These are phyloP conservation scores for rat (Rattus norvegicus) DNA, from an alignment of 2,113 vertebrate species.

Conservation along the genomic window DNA sequence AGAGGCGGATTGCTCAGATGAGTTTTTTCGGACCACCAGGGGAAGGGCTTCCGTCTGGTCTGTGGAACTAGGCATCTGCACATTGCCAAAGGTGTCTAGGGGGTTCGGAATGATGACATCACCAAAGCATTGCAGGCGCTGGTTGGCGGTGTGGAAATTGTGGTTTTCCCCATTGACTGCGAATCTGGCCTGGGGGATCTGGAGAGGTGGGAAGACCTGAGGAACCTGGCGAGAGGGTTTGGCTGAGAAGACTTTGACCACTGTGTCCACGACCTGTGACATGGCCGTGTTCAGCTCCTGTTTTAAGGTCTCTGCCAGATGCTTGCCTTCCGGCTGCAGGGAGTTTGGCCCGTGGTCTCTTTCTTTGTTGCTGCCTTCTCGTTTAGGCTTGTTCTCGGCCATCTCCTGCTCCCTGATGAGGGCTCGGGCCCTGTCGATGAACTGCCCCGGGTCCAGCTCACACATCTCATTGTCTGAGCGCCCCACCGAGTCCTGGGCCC, in stretches of 20 bases:
- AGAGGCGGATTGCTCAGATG: conserved; percentile 91
- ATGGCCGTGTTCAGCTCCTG: conserved; percentile 99
- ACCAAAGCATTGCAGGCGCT: conserved; percentile 97
- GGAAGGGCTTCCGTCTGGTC: conserved; percentile 99
- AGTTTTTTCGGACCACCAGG: conserved; percentile 97
- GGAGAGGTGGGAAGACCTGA: conserved; percentile 94
- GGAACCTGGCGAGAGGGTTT: conserved; percentile 94
- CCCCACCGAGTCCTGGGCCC: conserved; percentile 86
- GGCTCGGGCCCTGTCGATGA: conserved; percentile 94
- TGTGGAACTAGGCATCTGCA: conserved; percentile 91
- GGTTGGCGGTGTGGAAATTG: conserved; percentile 96
- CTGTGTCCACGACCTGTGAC: conserved; percentile 98
- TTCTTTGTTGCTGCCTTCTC: conserved; percentile 90
- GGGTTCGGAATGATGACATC: conserved; percentile 97
- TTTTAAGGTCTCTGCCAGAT: conserved; percentile 97
- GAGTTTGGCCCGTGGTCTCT: conserved; percentile 88
- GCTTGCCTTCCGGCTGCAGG: conserved; percentile 95
- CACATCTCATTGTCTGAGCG: conserved; percentile 95
- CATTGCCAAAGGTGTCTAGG: conserved; percentile 93
- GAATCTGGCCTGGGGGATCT: conserved; percentile 92
- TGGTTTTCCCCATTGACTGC: conserved; percentile 94
- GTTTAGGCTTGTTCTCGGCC: conserved; percentile 90
- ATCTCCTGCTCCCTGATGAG: conserved; percentile 95
- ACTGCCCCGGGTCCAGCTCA: conserved; percentile 95
- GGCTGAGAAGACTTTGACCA: conserved; percentile 97